Percentiles rank a stretch among this genome's conserved stretches.
These are phyloP conservation scores for Rhodophaea formosa DNA, from an alignment of 2,888 invertebrate species.

Conservation along the genomic window DNA sequence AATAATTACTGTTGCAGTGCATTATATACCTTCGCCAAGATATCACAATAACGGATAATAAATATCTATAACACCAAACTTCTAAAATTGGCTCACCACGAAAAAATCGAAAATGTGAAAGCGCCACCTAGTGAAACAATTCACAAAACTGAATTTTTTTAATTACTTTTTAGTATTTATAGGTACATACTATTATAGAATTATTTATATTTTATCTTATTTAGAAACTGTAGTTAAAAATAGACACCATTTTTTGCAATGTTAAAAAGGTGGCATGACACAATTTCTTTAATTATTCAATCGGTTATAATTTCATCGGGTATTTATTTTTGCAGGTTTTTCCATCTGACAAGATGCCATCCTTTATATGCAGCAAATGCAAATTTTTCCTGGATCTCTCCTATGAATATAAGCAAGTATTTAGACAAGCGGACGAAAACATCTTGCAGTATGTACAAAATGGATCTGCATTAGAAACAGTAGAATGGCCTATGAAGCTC, in stretches of 20 bases:
- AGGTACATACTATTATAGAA: not conserved
- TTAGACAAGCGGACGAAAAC: conserved; percentile 87
- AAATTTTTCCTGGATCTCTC: conserved; percentile 84
- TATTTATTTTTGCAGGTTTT: conserved; percentile 67
- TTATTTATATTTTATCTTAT: no score
- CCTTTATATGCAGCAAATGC: conserved; percentile 86
- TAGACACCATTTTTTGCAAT: no score
- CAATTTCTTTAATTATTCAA: no score
- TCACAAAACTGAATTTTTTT: not conserved
- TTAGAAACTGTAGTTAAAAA: no score
- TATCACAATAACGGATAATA: not conserved
- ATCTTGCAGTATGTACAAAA: conserved; percentile 85
- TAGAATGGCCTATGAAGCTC: conserved; percentile 69
- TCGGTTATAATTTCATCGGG: no score
- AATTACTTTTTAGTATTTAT: not conserved
- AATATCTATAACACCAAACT: not conserved
- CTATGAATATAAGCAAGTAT: conserved; percentile 88
- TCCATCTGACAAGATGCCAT: conserved; percentile 87
- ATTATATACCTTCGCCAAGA: no score
- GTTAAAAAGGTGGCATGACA: no score
- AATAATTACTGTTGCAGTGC: no score
- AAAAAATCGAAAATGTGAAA: not conserved
- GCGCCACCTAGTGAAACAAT: conserved; percentile 27
- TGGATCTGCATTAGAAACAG: conserved; percentile 79
- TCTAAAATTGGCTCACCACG: not conserved